Evolutionary conservation across 2,888 invertebrate genomes (phyloP), one percentile per base, ranked within the genome.

Genomic region (Cataglyphis livida): DNA sequence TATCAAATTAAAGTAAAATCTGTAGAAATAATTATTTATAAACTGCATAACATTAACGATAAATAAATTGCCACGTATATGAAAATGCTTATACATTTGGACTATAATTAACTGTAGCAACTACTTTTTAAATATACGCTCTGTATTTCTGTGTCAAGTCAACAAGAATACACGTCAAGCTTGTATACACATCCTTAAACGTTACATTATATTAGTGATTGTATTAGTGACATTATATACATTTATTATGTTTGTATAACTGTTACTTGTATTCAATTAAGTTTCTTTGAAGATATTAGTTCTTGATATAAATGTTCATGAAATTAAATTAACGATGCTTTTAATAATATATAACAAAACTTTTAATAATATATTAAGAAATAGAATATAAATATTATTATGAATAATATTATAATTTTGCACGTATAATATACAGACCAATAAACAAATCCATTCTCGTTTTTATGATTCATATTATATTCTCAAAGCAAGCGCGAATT

Each of bases 401-500:
- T 9, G 9, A 18, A n/a, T 51, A 35, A 38, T 57, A 57, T 57
- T 10, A n/a, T 51, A 35, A 38, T 57, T 71, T 57, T 10, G 25
- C 2, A 38, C 5, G 1, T 38, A 12, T 9, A 48, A 10, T 21
- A 21, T 15, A 18, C 57, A 12, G 18, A 41, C 5, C 35, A 54
- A 41, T 41, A 18, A 73, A 57, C n/a, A 35, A 32, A 21, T 62
- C 0, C 1, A 28, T 44, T 62, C 9, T 32, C 1, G 3, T 57
- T 59, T 59, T 70, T 59, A 35, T 44, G 18, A 51, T n/a, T 4
- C 18, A 7, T 4, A 32, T 44, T 6, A 4, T 41, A 32, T 32
- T 59, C 18, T 59, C 18, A 25, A 38, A 1, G 28, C 9, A 76
- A 78, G 15, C 32, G 15, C 15, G 44, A 68, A 68, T 70, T 68